Percentiles rank a stretch among this genome's conserved stretches.
These are phyloP conservation scores for Acanthaster planci DNA, from an alignment of 35 echinoderm and acorn worm species.

Conservation along the genomic window DNA sequence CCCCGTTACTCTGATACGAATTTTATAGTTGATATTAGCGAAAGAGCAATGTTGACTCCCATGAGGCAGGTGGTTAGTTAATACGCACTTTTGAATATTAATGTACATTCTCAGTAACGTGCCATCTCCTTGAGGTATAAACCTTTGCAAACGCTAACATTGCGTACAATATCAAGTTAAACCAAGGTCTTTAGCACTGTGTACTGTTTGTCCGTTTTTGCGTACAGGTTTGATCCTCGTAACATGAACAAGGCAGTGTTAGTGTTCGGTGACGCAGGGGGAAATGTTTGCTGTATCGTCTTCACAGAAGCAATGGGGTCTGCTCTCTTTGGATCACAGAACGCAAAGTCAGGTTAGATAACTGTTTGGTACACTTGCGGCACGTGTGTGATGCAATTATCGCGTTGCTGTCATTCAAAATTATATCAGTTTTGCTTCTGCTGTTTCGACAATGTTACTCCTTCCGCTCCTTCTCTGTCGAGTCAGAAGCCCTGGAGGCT, in stretches of 20 bases:
- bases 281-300: conserved; percentile 79
- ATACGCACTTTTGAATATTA: no score
- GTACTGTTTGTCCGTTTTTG: not conserved
- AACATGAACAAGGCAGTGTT: conserved; percentile 97
- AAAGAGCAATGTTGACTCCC: no score
- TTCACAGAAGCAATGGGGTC: conserved; percentile 88
- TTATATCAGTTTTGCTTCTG: no score
- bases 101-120: not conserved
- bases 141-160: not conserved
- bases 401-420: no score
- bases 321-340: conserved; percentile 91
- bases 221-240: conserved; percentile 81
- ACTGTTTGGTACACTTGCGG: no score
- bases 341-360: conserved; percentile 82
- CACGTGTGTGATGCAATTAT: no score
- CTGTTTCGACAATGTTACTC: no score
- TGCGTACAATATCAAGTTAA: not conserved
- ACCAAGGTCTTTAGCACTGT: not conserved
- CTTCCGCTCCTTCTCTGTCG: no score
- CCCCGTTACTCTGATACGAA: no score
- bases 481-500: no score
- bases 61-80: no score
- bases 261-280: conserved; percentile 87
- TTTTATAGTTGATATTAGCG: no score
- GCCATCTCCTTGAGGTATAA: not conserved